Evolutionary conservation across 2,888 invertebrate genomes (phyloP).

Genomic region (Myopa tessellatipennis): DNA sequence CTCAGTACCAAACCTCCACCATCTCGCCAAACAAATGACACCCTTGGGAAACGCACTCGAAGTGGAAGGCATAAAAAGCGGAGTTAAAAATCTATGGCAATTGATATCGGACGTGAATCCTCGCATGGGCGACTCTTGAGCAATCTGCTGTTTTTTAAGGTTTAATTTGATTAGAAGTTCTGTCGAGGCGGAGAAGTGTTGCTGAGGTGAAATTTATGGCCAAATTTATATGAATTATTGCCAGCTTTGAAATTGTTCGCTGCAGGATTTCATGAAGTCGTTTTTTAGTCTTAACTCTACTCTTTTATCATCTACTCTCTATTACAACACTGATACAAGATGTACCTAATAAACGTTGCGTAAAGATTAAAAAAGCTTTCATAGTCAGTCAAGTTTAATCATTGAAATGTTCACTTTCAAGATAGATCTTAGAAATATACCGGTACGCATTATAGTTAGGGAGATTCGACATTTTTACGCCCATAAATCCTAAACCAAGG

Average conservation of each 20-base stretch:
- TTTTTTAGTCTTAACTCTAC: no score
- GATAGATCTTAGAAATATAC: no score
- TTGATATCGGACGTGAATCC: constrained; percentile 59
- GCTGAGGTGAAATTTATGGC: constrained; percentile 24
- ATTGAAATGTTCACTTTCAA: no score
- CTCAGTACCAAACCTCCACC: constrained; percentile 38
- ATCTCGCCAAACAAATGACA: constrained; percentile 55
- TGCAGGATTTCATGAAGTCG: constrained; percentile 8
- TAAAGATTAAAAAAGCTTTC: no score
- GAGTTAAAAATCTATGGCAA: constrained; percentile 56
- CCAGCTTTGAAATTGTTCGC: background rate
- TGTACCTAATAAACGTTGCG: no score
- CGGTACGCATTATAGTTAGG: no score
- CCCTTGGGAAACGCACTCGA: constrained; percentile 53
- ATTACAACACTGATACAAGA: no score
- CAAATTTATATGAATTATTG: constrained; percentile 44
- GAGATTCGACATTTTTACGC: no score
- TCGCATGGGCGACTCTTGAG: constrained; percentile 17
- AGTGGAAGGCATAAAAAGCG: constrained; percentile 23
- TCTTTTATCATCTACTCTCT: no score
- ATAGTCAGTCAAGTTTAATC: no score
- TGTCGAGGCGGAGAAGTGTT: constrained; percentile 16
- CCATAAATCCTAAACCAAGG: no score
- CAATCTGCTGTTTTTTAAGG: constrained; percentile 52
- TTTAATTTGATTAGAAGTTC: constrained; percentile 59